A percentile compares a stretch with the other conserved stretches of the same genome.
phyloP scores from a whole-genome alignment of 2,888 invertebrate genomes.

The Aspidapion aeneum region DNA sequence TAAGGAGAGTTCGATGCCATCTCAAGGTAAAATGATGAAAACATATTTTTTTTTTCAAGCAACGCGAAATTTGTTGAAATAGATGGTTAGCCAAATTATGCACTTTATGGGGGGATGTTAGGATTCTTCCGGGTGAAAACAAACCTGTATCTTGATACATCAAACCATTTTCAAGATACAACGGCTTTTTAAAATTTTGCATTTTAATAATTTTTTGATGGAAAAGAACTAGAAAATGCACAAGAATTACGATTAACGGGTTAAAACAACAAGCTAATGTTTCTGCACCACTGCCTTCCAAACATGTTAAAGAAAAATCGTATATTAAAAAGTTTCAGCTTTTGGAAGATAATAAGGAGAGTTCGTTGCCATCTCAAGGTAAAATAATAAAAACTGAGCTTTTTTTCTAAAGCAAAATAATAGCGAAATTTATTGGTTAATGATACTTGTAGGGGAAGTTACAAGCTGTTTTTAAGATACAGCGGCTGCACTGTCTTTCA shows the following conservation, averaged over 20 bases:
- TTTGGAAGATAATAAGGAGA: constrained; percentile 13
- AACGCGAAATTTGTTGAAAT: too few relatives aligned
- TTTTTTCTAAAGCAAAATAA: constrained; percentile 20
- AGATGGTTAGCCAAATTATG: constrained; percentile 64
- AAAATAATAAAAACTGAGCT: not conserved
- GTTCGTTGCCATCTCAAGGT: too few relatives aligned
- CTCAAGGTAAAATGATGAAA: constrained; percentile 1
- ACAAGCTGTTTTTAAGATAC: too few relatives aligned
- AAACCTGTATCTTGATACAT: too few relatives aligned
- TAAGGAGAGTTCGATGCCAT: not conserved
- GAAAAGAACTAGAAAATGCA: constrained; percentile 43
- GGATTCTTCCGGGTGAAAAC: constrained; percentile 71
- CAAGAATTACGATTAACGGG: too few relatives aligned
- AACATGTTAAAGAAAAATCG: constrained; percentile 47
- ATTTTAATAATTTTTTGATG: constrained; percentile 33
- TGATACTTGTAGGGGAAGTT: too few relatives aligned
- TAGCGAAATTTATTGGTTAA: too few relatives aligned
- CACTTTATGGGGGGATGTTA: constrained; percentile 70
- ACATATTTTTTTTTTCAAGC: constrained; percentile 17
- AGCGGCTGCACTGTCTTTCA: too few relatives aligned
- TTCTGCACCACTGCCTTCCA: constrained; percentile 52
- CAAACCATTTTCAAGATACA: too few relatives aligned
- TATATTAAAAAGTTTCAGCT: constrained; percentile 34
- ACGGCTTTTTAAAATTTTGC: too few relatives aligned
- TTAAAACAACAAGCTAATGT: constrained; percentile 69